Base-by-base conservation (phyloP, 1,140 invertebrate genomes). In the Penaeus japonicus region DNA sequence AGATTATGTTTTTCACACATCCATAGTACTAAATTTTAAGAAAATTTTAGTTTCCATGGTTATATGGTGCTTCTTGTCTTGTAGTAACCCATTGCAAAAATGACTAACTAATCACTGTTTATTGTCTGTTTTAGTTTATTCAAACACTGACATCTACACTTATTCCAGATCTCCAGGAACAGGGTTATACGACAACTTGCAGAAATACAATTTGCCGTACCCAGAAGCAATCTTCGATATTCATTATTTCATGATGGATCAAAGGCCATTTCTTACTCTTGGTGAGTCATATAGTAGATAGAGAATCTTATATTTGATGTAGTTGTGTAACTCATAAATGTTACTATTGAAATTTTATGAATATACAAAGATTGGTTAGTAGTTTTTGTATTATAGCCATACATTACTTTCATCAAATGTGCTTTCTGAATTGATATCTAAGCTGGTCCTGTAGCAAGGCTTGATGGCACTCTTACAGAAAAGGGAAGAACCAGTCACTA, bases 161-260 rank as follows among this genome's bases (percentile, higher is more conserved):
- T 73, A 17, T 75, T 89, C 7, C 70, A 95, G 98, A 35, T 97
- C 97, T 53, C 97, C 97, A 7, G 96, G 96, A 39, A 97, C 96
- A 90, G 98, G 98, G 5, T 93, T 99, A 1, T 99, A 99, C 93
- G 95, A 97, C 92, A 99, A 99, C 93, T 94, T 99, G 53, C 94
- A 96, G 89, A 97, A 98, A 92, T 99, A 98, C 92, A 96, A 98
- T 91, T 94, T 99, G 65, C 97, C 97, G 0, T 95, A 98, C 93
- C 97, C 98, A 20, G 96, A 98, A 92, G 96, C 97, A 27, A 97
- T 99, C 91, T 99, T 99, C 93, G 97, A 98, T 92, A 95, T 99
- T 32, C 94, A 95, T 73, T 97, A 95, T 92, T 97, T 97, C 90
- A 93, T 94, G 90, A 93, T 95, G 91, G 96, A 97, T 93, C 97